Base-by-base conservation (phyloP, 2,797 vertebrate genomes). In the Schizopygopsis malacanthus region DNA sequence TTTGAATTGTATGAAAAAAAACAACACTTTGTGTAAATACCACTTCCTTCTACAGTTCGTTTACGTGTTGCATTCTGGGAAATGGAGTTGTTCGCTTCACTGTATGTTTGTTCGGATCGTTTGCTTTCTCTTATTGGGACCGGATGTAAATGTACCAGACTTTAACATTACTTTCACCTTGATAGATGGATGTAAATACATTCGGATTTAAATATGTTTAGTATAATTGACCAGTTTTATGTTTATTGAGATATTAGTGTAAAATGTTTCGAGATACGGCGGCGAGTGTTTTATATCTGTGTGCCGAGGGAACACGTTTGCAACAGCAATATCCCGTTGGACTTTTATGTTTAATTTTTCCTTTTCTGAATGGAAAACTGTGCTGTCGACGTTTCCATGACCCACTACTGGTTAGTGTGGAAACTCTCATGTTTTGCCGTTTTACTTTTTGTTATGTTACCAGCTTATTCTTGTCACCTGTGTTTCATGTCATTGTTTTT, bases 241-340 rank as follows among this genome's bases (percentile, higher is more conserved):
- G 73, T 78, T 50, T 80, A 73, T 77, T 56, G 84, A 75, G 83
- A 85, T 83, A 72, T 67, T 88, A 78, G 50, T 83, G 86, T 61
- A 20, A 50, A 73, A 77, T 4, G 77, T 71, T 86, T 59, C 2
- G 28, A 33, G 45, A 69, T 20, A 50, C 15, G 8, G 25, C 54
- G 20, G 59, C 4, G n/a, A 59, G 82, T 79, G 77, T 89, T 89
- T 83, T 76, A 28, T 33, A 43, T 69, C 39, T 18, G 85, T 93
- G 81, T 92, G 88, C 88, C 54, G 88, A 85, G 85, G 89, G 91
- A 88, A 89, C 9, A 88, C 83, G 91, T 93, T 94, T 92, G 91
- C 92, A 94, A 87, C 89, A 92, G 90, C 56, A 83, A 67, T 84
- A 59, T 82, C 90, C 84, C 91, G 85, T 90, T 92, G 89, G 87